These are phyloP conservation scores for Lepidostoma basale DNA, from an alignment of 1,140 invertebrate species.

Conservation along the genomic window DNA sequence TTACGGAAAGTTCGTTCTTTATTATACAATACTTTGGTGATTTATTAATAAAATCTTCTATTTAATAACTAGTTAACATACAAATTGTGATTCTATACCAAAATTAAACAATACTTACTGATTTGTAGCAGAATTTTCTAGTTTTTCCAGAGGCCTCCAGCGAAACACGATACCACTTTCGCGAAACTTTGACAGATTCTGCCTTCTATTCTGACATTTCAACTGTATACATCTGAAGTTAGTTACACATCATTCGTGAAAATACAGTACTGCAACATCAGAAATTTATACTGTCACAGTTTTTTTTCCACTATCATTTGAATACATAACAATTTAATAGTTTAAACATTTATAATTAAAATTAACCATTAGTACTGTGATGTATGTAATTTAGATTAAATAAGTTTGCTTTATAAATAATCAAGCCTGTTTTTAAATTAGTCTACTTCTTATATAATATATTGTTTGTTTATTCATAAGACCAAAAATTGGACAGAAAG, in stretches of 20 bases:
- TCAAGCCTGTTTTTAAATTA: no score
- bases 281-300: no score
- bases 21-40: conserved; percentile 5
- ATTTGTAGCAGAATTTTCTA: conserved; percentile 5
- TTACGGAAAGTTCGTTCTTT: conserved; percentile 5
- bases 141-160: neutral
- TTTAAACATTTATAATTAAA: no score
- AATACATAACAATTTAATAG: no score
- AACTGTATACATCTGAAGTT: conserved; percentile 33
- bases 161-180: neutral
- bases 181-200: conserved; percentile 21
- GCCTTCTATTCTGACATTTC: conserved; percentile 42
- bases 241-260: neutral
- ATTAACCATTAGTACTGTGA: no score
- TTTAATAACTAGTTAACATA: neutral
- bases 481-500: no score
- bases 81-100: neutral
- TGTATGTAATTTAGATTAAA: no score
- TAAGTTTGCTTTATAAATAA: no score
- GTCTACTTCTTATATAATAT: no score
- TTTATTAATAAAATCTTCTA: neutral
- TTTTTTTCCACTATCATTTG: no score
- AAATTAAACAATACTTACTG: neutral
- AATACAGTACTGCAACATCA: no score
- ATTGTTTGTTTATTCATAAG: no score